A percentile compares a stretch with the other conserved stretches of the same genome.
Evolutionary conservation across 1,140 invertebrate species (phyloP).

Genomic region (Drosophila eugracilis): DNA sequence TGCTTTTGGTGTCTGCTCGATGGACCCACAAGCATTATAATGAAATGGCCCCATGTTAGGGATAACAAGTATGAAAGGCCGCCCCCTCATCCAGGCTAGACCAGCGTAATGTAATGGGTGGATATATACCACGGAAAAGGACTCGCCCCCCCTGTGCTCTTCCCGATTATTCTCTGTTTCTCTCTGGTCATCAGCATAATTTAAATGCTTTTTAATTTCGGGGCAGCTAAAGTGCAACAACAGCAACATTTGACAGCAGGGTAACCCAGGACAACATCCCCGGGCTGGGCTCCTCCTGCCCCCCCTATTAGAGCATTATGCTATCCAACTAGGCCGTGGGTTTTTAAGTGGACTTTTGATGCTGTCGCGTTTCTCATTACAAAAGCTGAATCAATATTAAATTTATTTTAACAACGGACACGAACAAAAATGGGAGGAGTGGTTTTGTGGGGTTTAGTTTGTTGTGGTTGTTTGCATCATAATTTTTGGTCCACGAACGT

Average conservation of each 20-base stretch:
- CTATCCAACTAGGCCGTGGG: constrained; percentile 58
- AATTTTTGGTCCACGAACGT: constrained; percentile 52
- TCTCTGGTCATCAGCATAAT: constrained; percentile 77
- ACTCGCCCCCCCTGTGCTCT: constrained; percentile 1
- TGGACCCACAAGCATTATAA: constrained; percentile 68
- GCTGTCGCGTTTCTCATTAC: constrained; percentile 80
- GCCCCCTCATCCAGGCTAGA: neutral
- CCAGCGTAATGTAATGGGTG: constrained; percentile 9
- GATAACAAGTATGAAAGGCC: constrained; percentile 42
- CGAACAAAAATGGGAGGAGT: neutral
- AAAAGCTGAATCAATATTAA: constrained; percentile 83
- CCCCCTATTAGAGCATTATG: constrained; percentile 43
- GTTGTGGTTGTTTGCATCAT: constrained; percentile 74
- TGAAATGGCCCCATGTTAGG: constrained; percentile 55
- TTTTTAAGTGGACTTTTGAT: constrained; percentile 72
- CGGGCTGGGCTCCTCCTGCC: neutral
- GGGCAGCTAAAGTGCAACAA: constrained; percentile 74
- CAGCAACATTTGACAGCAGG: constrained; percentile 68
- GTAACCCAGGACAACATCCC: constrained; percentile 37
- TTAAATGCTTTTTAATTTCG: constrained; percentile 81
- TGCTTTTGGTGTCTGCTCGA: constrained; percentile 72
- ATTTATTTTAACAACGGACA: constrained; percentile 70
- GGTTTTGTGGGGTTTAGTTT: constrained; percentile 37
- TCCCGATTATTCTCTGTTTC: constrained; percentile 29
- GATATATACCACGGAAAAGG: constrained; percentile 9